Evolutionary conservation across 2,888 invertebrate genomes (phyloP).

Genomic region (Morpho achilles): DNA sequence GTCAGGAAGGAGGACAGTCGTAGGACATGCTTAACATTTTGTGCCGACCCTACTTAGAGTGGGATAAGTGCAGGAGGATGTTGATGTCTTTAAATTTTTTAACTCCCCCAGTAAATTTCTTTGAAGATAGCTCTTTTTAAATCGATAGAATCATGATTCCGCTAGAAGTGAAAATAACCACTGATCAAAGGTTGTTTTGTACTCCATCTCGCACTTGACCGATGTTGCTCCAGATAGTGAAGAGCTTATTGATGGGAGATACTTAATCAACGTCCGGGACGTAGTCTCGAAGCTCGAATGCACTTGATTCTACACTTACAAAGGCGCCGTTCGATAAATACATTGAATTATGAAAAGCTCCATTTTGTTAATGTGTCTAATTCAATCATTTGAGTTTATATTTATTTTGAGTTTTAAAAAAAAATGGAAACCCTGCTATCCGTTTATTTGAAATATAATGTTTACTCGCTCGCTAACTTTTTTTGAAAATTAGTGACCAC

Average conservation of each 20-base stretch:
- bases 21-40: too few relatives aligned
- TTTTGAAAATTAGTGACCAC: too few relatives aligned
- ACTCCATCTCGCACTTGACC: slow-evolving; percentile 23
- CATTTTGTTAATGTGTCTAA: too few relatives aligned
- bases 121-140: too few relatives aligned
- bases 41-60: too few relatives aligned
- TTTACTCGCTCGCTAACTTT: too few relatives aligned
- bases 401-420: too few relatives aligned
- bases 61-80: too few relatives aligned
- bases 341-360: background rate
- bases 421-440: too few relatives aligned
- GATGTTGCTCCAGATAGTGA: slow-evolving; percentile 40
- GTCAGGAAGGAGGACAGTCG: too few relatives aligned
- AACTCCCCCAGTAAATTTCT: background rate
- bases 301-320: slow-evolving; percentile 19
- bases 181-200: slow-evolving; percentile 14
- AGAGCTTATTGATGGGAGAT: slow-evolving; percentile 59
- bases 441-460: too few relatives aligned
- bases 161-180: slow-evolving; percentile 4
- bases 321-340: slow-evolving; percentile 6
- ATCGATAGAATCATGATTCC: background rate
- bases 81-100: background rate
- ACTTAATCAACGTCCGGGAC: slow-evolving; percentile 62
- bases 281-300: slow-evolving; percentile 25
- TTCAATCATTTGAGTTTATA: too few relatives aligned